phyloP scores from a whole-genome alignment of 2,113 vertebrate species.

The Motacilla alba region DNA sequence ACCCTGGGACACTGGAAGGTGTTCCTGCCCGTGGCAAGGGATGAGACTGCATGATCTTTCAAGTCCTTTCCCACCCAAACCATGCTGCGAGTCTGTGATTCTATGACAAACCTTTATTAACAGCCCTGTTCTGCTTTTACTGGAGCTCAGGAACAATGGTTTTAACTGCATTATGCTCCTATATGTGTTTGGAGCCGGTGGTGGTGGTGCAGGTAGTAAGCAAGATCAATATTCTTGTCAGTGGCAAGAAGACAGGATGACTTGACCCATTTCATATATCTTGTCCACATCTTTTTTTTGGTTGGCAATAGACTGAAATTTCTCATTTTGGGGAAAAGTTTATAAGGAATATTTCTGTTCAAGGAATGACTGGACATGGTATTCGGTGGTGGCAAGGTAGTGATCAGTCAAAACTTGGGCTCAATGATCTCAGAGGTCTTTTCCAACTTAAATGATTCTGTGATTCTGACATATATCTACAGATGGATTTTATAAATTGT shows the following conservation, averaged over 20 bases:
- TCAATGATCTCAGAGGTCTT: neutral
- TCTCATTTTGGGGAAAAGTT: neutral
- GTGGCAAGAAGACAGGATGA: neutral
- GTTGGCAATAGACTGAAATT: neutral
- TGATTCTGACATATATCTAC: neutral
- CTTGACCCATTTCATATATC: accelerated
- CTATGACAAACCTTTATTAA: accelerated
- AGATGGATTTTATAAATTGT: neutral
- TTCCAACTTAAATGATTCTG: neutral
- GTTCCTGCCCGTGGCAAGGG: neutral
- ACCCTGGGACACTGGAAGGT: accelerated
- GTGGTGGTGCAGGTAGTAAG: neutral
- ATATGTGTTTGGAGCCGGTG: neutral
- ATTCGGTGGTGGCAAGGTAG: accelerated
- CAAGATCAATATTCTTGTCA: neutral
- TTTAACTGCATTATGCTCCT: accelerated
- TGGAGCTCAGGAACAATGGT: neutral
- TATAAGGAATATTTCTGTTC: accelerated
- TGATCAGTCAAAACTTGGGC: neutral
- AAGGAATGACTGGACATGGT: neutral
- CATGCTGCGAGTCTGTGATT: neutral
- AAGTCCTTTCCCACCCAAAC: neutral
- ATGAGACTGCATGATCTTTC: neutral
- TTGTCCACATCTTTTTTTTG: neutral
- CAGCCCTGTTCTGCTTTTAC: neutral